phyloP scores from a whole-genome alignment of 92 coral and sea anemone species.

The Actinostola sp. region DNA sequence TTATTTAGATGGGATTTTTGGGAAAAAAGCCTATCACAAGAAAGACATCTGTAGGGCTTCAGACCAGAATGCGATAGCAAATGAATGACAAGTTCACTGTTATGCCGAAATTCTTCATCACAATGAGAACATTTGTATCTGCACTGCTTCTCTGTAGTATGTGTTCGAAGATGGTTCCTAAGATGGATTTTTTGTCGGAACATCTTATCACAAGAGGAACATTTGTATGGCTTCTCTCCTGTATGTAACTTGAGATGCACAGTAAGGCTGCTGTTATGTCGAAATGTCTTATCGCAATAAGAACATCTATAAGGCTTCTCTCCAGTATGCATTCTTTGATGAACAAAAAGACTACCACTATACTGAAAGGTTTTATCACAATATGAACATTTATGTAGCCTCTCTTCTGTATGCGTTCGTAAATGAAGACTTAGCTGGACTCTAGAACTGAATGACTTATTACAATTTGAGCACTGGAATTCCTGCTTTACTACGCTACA shows the following conservation, averaged over 20 bases:
- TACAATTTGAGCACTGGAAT: too few relatives aligned
- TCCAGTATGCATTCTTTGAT: constrained; percentile 64
- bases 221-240: constrained; percentile 63
- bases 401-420: background rate
- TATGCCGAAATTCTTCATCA: background rate
- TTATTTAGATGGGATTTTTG: background rate
- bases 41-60: background rate
- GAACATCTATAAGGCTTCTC: constrained; percentile 63
- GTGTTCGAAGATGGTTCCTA: background rate
- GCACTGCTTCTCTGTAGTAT: background rate
- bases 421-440: too few relatives aligned
- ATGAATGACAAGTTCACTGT: background rate
- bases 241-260: constrained; percentile 56
- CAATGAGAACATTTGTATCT: background rate
- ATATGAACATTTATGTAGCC: background rate
- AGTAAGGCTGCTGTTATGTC: constrained; percentile 62
- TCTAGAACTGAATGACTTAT: too few relatives aligned
- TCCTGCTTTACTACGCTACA: too few relatives aligned
- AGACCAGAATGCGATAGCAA: background rate
- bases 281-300: constrained; percentile 66
- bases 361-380: background rate
- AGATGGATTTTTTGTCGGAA: constrained; percentile 18
- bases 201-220: constrained; percentile 44
- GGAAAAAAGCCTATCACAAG: background rate
- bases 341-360: constrained; percentile 4